These are phyloP conservation scores for Petrosia ficiformis DNA, from an alignment of 37 sponge, comb jelly and placozoan genomes.

Conservation along the genomic window DNA sequence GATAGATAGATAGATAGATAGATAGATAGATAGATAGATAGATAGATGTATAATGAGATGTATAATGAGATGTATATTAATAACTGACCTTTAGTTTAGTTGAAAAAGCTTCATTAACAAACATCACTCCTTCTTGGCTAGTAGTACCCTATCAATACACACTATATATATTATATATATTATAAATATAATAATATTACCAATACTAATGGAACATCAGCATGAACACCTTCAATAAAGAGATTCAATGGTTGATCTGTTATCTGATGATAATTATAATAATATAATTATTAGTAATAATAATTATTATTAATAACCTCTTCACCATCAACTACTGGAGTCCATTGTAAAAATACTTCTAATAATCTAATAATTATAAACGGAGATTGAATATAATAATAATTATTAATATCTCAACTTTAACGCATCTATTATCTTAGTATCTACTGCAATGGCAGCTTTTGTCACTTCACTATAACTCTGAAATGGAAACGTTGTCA, in stretches of 20 bases:
- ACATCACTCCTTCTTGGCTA: constrained; percentile 43
- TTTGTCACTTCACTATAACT: constrained; percentile 13
- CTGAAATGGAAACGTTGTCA: not conserved
- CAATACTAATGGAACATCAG: not conserved
- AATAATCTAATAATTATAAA: constrained; percentile 18
- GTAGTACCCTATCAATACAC: constrained; percentile 40
- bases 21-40: too few species aligned
- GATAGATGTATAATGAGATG: too few species aligned
- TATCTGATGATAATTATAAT: constrained; percentile 13
- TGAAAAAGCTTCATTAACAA: constrained; percentile 53
- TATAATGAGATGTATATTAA: too few species aligned
- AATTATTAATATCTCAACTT: constrained; percentile 30
- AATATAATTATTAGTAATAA: not conserved
- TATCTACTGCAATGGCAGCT: constrained; percentile 34
- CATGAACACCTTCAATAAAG: constrained; percentile 9
- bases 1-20: too few species aligned
- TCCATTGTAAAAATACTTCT: constrained; percentile 77
- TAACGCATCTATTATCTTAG: constrained; percentile 47
- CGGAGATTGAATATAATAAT: not conserved
- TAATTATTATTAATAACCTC: constrained; percentile 24
- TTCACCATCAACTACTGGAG: constrained; percentile 58
- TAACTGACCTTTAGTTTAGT: not conserved
- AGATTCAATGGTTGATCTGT: constrained; percentile 39
- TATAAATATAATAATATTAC: too few species aligned
- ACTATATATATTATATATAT: too few species aligned